phyloP scores from a whole-genome alignment of 2,113 vertebrate genomes.

The Lophius piscatorius region DNA sequence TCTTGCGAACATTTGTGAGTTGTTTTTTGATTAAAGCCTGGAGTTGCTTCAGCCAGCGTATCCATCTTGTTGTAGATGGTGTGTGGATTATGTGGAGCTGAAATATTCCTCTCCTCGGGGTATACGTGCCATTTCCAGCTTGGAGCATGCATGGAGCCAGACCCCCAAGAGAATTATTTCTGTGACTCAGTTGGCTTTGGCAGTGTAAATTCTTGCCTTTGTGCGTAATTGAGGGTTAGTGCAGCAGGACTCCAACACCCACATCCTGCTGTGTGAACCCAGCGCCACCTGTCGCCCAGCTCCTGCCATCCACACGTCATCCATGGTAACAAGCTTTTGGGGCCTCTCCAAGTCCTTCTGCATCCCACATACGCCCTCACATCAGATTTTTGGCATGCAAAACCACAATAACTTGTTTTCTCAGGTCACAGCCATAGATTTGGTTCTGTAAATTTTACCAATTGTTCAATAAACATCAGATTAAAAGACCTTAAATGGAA shows the following conservation, averaged over 20 bases:
- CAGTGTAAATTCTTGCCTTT: slow-evolving; percentile 24
- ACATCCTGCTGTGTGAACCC: slow-evolving; percentile 74
- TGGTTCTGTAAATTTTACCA: too few relatives aligned
- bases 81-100: slow-evolving; percentile 6
- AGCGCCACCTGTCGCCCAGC: slow-evolving; percentile 77
- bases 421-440: slow-evolving; percentile 8
- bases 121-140: slow-evolving; percentile 46
- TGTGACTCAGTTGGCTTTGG: slow-evolving; percentile 63
- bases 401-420: not conserved
- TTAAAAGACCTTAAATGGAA: slow-evolving; percentile 8
- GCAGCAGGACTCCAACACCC: slow-evolving; percentile 71
- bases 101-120: slow-evolving; percentile 15
- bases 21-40: not conserved
- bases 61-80: not conserved
- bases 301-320: slow-evolving; percentile 58
- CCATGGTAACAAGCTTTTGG: slow-evolving; percentile 44
- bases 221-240: slow-evolving; percentile 48
- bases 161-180: slow-evolving; percentile 31
- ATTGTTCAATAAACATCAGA: too few relatives aligned
- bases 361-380: slow-evolving; percentile 40
- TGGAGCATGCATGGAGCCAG: slow-evolving; percentile 28
- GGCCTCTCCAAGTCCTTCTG: slow-evolving; percentile 29
- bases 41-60: not conserved
- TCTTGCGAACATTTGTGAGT: not conserved
- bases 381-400: slow-evolving; percentile 26